phyloP scores from a whole-genome alignment of 2,888 invertebrate species.

The Nasonovia ribisnigri region DNA sequence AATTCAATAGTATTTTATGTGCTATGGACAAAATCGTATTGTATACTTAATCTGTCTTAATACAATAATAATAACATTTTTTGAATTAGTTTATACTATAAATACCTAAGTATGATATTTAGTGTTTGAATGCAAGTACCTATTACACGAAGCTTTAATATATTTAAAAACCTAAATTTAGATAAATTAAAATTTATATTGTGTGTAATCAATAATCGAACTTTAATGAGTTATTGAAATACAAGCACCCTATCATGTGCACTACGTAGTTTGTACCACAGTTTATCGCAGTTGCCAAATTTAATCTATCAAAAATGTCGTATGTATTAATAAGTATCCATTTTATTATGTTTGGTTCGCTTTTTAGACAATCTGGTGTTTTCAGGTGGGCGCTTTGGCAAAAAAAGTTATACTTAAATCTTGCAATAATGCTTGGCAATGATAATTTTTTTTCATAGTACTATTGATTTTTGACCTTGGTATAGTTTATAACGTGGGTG shows the following conservation, averaged over 20 bases:
- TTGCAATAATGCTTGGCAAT: constrained; percentile 61
- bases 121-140: neutral
- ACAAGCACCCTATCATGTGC: neutral
- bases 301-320: constrained; percentile 43
- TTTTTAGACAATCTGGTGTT: constrained; percentile 37
- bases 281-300: constrained; percentile 39
- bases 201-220: neutral
- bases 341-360: constrained; percentile 50
- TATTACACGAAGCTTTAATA: neutral
- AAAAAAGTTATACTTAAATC: constrained; percentile 36
- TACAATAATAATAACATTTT: neutral
- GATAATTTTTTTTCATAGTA: constrained; percentile 42
- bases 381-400: constrained; percentile 62
- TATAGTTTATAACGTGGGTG: constrained; percentile 22
- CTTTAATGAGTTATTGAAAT: neutral
- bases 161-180: neutral
- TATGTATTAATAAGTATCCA: constrained; percentile 46
- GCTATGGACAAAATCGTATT: neutral
- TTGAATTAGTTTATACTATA: neutral
- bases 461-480: constrained; percentile 45
- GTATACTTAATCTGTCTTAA: neutral
- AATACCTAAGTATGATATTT: neutral
- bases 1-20: neutral
- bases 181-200: neutral
- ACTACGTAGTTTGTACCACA: neutral